phyloP scores from a whole-genome alignment of 2,888 invertebrate genomes.

The Archips xylosteana region DNA sequence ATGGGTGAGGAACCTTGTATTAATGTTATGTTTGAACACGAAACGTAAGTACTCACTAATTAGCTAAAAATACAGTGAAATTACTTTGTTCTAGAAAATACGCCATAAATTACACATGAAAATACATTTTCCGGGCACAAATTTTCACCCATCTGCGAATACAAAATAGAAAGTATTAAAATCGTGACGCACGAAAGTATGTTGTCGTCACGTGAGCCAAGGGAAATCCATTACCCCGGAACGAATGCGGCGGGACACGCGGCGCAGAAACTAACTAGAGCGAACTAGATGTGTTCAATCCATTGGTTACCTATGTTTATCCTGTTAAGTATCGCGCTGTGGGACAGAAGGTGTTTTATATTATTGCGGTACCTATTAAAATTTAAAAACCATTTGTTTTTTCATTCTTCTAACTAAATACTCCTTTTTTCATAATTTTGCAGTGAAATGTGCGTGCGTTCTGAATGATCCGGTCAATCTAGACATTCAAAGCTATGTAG shows the following conservation, averaged over 20 bases:
- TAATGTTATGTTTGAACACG: no score
- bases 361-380: no score
- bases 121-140: constrained; percentile 48
- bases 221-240: constrained; percentile 61
- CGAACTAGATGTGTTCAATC: constrained; percentile 28
- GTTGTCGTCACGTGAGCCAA: constrained; percentile 63
- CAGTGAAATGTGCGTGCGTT: no score
- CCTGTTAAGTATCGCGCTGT: neutral
- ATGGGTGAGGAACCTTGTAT: no score
- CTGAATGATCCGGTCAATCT: no score
- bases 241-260: constrained; percentile 45
- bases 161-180: constrained; percentile 55
- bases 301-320: constrained; percentile 1
- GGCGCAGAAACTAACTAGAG: constrained; percentile 39
- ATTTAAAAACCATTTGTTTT: no score
- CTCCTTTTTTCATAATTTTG: no score
- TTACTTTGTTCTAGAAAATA: neutral
- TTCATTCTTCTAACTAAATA: no score
- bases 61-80: neutral
- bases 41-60: neutral
- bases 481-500: no score
- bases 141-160: constrained; percentile 51
- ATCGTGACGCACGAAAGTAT: constrained; percentile 68
- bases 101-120: neutral
- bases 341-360: neutral